These are phyloP conservation scores for Calameuta filiformis DNA, from an alignment of 2,888 invertebrate genomes.

Conservation along the genomic window DNA sequence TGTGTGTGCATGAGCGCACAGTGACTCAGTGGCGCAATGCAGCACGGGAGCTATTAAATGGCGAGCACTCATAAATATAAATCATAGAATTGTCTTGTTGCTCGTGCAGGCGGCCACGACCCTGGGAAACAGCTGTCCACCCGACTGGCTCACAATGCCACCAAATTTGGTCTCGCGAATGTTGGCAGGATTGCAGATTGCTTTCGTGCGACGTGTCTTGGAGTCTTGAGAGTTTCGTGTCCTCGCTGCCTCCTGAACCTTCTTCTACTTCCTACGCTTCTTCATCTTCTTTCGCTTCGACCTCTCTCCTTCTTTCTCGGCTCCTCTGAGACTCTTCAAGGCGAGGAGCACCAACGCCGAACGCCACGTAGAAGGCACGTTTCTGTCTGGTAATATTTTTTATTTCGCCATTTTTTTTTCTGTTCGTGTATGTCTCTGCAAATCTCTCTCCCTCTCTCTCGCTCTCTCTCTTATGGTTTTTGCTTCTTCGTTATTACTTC, in stretches of 20 bases:
- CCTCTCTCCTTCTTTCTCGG: not conserved
- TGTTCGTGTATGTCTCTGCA: not conserved
- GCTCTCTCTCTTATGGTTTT: not conserved
- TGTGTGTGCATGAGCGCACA: conserved; percentile 23
- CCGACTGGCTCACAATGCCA: conserved; percentile 39
- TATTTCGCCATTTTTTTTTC: not conserved
- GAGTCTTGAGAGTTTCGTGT: conserved; percentile 3
- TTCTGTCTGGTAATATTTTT: not conserved
- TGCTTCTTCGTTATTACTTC: not conserved
- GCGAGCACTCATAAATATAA: conserved; percentile 60
- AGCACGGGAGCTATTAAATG: conserved; percentile 58
- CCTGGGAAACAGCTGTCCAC: conserved; percentile 55
- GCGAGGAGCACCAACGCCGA: not conserved
- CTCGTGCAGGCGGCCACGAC: conserved; percentile 35
- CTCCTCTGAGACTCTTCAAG: not conserved
- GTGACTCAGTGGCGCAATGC: conserved; percentile 33
- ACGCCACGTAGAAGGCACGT: not conserved
- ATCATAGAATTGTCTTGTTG: conserved; percentile 60
- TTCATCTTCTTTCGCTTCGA: not conserved
- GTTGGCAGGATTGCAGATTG: conserved; percentile 40
- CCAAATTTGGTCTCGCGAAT: conserved; percentile 54
- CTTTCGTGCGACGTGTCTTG: conserved; percentile 33
- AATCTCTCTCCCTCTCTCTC: not conserved
- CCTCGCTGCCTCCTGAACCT: not conserved
- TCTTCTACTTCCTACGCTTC: not conserved